A percentile compares a stretch with the other conserved stretches of the same genome.
These are phyloP conservation scores for Todiramphus chloris DNA, from an alignment of 2,113 vertebrate genomes.

Conservation along the genomic window DNA sequence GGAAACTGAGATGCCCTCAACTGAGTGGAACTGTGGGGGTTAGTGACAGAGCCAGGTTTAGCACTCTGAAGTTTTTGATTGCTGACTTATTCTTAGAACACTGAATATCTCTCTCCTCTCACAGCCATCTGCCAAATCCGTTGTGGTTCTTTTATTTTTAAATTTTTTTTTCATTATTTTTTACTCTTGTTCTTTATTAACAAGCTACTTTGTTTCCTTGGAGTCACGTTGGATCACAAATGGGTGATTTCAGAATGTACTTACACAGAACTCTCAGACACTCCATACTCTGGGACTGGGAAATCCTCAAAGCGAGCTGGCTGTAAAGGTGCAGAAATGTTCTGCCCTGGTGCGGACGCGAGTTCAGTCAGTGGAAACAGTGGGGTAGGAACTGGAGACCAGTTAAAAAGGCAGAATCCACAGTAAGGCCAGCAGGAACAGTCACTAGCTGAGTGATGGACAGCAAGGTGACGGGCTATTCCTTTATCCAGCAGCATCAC, in stretches of 20 bases:
- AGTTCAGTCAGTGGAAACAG: not conserved
- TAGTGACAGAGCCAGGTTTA: slow-evolving; percentile 33
- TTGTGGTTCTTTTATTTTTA: not conserved
- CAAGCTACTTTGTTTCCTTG: slow-evolving; percentile 64
- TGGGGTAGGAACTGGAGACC: not conserved
- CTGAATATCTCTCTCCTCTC: not conserved
- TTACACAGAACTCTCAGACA: slow-evolving; percentile 54
- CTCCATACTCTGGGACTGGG: slow-evolving; percentile 58
- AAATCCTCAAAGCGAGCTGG: slow-evolving; percentile 43
- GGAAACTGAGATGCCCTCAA: not conserved
- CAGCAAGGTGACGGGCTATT: not conserved
- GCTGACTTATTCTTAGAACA: slow-evolving; percentile 6
- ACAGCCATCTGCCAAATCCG: slow-evolving; percentile 45
- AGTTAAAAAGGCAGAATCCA: not conserved
- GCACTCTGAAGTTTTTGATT: slow-evolving; percentile 20
- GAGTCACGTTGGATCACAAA: slow-evolving; percentile 60
- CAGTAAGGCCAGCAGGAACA: not conserved
- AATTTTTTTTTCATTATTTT: not conserved
- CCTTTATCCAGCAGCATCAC: not conserved
- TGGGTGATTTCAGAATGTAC: slow-evolving; percentile 41
- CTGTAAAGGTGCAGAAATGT: not conserved
- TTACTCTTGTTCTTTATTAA: slow-evolving; percentile 34
- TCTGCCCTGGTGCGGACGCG: not conserved
- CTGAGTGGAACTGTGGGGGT: not conserved
- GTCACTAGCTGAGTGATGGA: not conserved